Base-by-base conservation (phyloP, 2,888 invertebrate genomes). In the Drosophila sordidapex region DNA sequence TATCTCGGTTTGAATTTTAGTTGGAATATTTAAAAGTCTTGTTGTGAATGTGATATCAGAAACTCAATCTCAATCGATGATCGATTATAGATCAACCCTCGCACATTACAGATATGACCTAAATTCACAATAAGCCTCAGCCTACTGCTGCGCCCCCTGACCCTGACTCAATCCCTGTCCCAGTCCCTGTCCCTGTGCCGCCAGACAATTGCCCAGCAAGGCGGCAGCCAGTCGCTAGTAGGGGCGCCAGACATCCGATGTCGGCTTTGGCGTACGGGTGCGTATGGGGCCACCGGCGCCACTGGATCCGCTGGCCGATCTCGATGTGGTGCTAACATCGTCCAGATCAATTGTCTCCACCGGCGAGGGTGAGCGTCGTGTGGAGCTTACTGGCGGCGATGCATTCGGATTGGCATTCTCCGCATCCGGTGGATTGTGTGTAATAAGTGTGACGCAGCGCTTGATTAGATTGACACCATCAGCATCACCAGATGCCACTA, bases 161-260 rank as follows among this genome's bases (percentile, higher is more conserved):
- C 18, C 21, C 35, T 36, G 25, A 8, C 40, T 21, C 46, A 4
- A 5, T 15, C n/a, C 53, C 27, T 27, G 33, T 27, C 4, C 46
- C 43, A 35, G 46, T 11, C 43, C 56, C 38, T 52, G 48, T 53
- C 29, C 62, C 21, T 49, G 48, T 67, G 77, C 86, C 74, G 81
- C 85, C 83, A 86, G 83, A 73, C 86, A 82, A 57, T 59, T 81
- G 86, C 87, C 89, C 70, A 87, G 79, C 81, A 87, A 82, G 83
- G 91, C 90, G 84, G 90, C 90, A 71, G 90, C 91, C 84, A 89
- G 89, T 82, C 91, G 92, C 92, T 93, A 96, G 93, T 96, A 96
- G 21, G 96, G 96, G 90, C 96, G 95, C 96, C 96, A 96, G 68
- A 96, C 96, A 89, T 96, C 96, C n/a, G 95, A 94, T 65, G 95